phyloP scores from a whole-genome alignment of 2,113 vertebrate species.

The Arenaria interpres region DNA sequence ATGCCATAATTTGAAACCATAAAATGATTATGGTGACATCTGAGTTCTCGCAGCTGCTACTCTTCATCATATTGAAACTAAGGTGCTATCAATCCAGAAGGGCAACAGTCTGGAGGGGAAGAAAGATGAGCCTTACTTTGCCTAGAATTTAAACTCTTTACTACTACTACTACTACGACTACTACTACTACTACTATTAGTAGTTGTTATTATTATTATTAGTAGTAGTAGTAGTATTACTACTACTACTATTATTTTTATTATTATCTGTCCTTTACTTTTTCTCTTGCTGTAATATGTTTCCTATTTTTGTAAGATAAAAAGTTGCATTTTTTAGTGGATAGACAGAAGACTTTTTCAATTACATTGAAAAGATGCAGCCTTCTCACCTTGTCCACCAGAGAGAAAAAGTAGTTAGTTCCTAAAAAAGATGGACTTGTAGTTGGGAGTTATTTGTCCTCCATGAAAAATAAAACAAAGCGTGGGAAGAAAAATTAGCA shows the following conservation, averaged over 20 bases:
- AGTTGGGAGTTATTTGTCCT: neutral
- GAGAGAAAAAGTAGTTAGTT: neutral
- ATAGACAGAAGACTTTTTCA: neutral
- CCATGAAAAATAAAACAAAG: neutral
- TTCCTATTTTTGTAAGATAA: neutral
- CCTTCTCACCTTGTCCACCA: fast-evolving
- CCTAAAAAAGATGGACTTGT: neutral
- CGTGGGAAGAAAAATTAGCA: neutral
- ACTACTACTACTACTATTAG: neutral
- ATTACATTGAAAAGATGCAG: neutral
- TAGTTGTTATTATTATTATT: too few species aligned
- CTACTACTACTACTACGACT: too few species aligned
- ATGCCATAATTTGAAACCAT: neutral
- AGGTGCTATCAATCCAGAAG: neutral
- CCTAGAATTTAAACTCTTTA: neutral
- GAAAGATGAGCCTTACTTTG: neutral
- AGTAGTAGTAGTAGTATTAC: neutral
- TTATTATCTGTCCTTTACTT: neutral
- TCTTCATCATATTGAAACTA: neutral
- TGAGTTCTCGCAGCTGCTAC: neutral
- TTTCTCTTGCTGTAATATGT: neutral
- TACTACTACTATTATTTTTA: neutral
- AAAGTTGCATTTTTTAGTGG: neutral
- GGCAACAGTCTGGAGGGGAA: neutral
- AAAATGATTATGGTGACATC: neutral